A percentile compares a stretch with the other conserved stretches of the same genome.
Conservation (phyloP, 2,888 invertebrate genomes). For the Spisula subtruncata region DNA sequence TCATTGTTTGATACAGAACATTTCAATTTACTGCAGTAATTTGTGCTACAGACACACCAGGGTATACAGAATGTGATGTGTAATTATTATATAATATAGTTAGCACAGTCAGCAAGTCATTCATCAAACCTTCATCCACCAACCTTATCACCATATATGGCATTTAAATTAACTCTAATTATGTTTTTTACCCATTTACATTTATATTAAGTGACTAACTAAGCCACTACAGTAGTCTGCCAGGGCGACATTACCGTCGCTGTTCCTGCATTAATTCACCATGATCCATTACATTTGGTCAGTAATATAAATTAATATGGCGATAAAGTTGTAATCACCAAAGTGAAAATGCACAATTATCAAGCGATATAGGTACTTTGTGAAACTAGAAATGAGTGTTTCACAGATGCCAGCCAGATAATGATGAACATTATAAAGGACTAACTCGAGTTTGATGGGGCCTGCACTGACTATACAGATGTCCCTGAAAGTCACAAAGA, state of each 20-base stretch:
- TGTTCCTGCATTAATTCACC: not conserved
- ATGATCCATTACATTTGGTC: not conserved
- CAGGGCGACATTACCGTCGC: not conserved
- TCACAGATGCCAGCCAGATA: conserved; percentile 4
- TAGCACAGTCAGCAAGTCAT: not conserved
- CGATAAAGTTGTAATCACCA: conserved; percentile 9
- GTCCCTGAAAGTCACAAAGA: not conserved
- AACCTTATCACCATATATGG: not conserved
- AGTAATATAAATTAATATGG: conserved; percentile 4
- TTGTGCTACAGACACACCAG: conserved; percentile 6
- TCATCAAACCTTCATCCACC: not conserved
- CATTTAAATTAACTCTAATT: conserved; percentile 13
- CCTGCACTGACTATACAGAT: conserved; percentile 16
- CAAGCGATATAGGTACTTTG: not conserved
- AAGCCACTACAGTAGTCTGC: not conserved
- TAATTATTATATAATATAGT: not conserved
- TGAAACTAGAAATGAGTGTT: conserved; percentile 5
- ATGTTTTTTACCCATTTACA: not conserved
- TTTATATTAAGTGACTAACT: not conserved
- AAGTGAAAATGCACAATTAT: conserved; percentile 11
- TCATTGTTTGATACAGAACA: not conserved
- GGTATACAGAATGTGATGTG: not conserved
- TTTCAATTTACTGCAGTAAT: not conserved
- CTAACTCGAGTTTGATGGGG: not conserved
- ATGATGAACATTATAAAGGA: not conserved